Evolutionary conservation across 2,888 invertebrate species (phyloP), one percentile per base, ranked within the genome.

Genomic region (Scotopteryx bipunctaria): DNA sequence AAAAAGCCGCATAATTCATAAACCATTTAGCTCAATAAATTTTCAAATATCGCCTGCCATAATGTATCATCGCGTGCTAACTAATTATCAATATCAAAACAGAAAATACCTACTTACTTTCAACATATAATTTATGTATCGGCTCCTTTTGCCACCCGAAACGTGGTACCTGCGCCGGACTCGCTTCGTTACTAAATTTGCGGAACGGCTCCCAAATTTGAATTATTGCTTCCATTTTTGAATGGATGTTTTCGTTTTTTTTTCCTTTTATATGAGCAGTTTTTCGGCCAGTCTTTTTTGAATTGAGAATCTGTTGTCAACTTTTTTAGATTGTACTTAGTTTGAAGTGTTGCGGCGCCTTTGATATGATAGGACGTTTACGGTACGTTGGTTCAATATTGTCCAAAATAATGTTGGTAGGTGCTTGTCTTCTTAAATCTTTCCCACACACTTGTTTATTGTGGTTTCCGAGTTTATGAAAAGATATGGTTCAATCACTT

Each of bases 181-280:
- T 81, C 82, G 83, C 72, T 86, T 87, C 86, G 84, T 86, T 86
- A 87, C 74, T 74, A 67, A 67, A 86, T 85, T 86, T 86, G 79
- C 78, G 73, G 71, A 71, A 66, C 69, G 69, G 71, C 73, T 78
- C 79, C 84, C 79, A 78, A 81, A 81, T 85, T 83, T 84, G 84
- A 86, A 77, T 81, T 86, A 86, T 80, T 73, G 57, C 69, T 52
- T 57, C 49, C 61, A 57, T 66, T 67, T 66, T 63, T 56, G 57
- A 59, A 40, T 41, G 46, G 47, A 51, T 52, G 35, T 53, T n/a
- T n/a, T n/a, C n/a, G n/a, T n/a, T n/a, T n/a, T n/a, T n/a, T n/a
- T 23, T 23, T 23, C 2, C 5, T 52, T 54, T 46, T 44, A 38
- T 47, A 44, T 17, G 25, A 13, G 13, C 15, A 21, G 13, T 25